Base-by-base conservation (phyloP, 1,140 invertebrate species). In the Zaprionus davidi region DNA sequence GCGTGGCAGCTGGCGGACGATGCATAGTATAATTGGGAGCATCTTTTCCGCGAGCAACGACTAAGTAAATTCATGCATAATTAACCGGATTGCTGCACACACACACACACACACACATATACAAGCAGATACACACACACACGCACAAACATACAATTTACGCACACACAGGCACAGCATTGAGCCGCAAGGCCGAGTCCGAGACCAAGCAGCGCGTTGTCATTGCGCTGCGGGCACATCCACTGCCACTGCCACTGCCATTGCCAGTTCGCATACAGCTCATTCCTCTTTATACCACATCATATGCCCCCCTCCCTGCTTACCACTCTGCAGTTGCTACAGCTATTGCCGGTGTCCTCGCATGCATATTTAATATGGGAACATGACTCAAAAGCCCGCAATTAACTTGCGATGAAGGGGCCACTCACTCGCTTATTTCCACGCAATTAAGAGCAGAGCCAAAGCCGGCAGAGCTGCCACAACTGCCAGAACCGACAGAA, bases 31-130 rank as follows among this genome's bases (percentile, higher is more conserved):
- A 76, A 71, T 71, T 55, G 68, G 24, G 11, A 64, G 60, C 51
- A 56, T 64, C 53, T 71, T 46, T 46, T 51, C 58, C 20, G 66
- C 59, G 36, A 49, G 41, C 36, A 12, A 34, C 46, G 31, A 38
- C 73, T 72, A 71, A 79, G 77, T 76, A 71, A 79, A 76, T 72
- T 79, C 77, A 76, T 79, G 73, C 77, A 79, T 79, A 79, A 79
- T 79, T 79, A 76, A 79, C 64, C 51, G 62, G 57, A 78, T 75
- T 78, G 66, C 26, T 38, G 13, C 12, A 12, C 26, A 7, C 65
- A 20, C 24, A 20, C 46, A 20, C 9, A n/a, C 15, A 44, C n/a
- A n/a, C n/a, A 44, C 41, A 17, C 41, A 17, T n/a, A 44, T n/a
- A 17, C 15, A 41, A 41, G 38, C 38, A 15, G 15, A n/a, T 5